Conservation (phyloP, 2,888 invertebrate species). For the Torymus texanus region DNA sequence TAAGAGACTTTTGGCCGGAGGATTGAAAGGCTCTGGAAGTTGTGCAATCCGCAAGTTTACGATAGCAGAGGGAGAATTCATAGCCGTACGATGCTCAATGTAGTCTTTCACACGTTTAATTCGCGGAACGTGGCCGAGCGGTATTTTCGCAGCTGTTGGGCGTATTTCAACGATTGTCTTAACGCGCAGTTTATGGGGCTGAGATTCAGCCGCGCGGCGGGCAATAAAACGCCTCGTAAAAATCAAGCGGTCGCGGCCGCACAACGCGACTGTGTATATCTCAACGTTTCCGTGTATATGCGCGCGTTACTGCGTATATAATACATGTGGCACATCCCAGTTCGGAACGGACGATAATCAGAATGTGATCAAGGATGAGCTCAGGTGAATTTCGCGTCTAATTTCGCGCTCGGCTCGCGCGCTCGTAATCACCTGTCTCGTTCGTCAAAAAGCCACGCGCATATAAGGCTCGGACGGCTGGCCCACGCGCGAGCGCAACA, state of each 20-base stretch:
- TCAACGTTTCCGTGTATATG: too few species aligned
- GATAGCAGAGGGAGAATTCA: conserved; percentile 1
- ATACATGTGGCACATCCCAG: too few species aligned
- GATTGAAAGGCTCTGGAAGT: neutral
- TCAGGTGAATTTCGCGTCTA: too few species aligned
- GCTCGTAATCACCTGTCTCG: conserved; percentile 75
- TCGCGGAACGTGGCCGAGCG: neutral
- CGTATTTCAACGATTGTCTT: conserved; percentile 11
- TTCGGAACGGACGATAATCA: too few species aligned
- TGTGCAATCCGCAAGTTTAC: conserved; percentile 6
- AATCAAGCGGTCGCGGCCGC: neutral
- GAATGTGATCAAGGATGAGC: too few species aligned
- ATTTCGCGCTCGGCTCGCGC: conserved; percentile 59
- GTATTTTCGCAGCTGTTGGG: neutral
- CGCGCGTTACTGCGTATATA: too few species aligned
- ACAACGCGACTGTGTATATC: neutral
- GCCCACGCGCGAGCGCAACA: conserved; percentile 23
- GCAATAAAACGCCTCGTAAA: conserved; percentile 4
- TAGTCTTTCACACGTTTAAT: conserved; percentile 7
- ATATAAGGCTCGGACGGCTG: too few species aligned
- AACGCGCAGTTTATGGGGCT: neutral
- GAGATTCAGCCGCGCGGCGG: neutral
- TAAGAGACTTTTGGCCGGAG: neutral
- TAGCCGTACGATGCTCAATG: neutral
- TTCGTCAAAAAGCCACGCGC: conserved; percentile 64